Evolutionary conservation across 2,113 vertebrate genomes (phyloP), one percentile per base, ranked within the genome.

Genomic region (Cololabis saira): DNA sequence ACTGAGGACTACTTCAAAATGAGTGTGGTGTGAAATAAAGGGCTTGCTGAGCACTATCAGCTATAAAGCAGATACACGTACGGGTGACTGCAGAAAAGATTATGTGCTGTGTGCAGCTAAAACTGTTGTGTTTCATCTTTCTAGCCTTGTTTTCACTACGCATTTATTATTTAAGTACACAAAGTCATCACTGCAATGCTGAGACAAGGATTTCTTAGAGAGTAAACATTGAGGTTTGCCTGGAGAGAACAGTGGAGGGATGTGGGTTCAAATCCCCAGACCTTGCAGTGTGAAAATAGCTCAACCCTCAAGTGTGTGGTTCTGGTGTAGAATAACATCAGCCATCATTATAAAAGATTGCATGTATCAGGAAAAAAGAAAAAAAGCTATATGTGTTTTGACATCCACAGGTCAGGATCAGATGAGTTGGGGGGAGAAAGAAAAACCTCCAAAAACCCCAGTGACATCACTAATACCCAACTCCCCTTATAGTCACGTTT

Each of bases 201-300:
- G 50, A 84, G 79, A 90, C 86, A 84, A 85, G 85, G 82, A 82
- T 90, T 87, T 85, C 83, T 84, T 88, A 84, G 78, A 91, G 86
- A 86, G 79, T 72, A 82, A 78, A 58, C 82, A 71, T 61, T 86
- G 85, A 89, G 90, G 90, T 85, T 87, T 87, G 82, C 76, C 64
- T 78, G 80, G 81, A 71, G 75, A 73, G 80, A 72, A 87, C 80
- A 85, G 90, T 77, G 80, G 71, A 88, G 88, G 89, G 90, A 91
- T 90, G 92, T 91, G 91, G 90, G 88, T 81, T 83, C 70, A 82
- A 81, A 87, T 80, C 82, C 84, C 74, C 78, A 87, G 85, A 88
- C 78, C 79, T 85, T 81, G 86, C 89, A 85, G 87, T 83, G 90
- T 90, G 86, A 92, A 93, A 93, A 93, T 92, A 93, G 90, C 90